Evolutionary conservation across 1,140 invertebrate genomes (phyloP).

Genomic region (Drosophila sturtevanti): DNA sequence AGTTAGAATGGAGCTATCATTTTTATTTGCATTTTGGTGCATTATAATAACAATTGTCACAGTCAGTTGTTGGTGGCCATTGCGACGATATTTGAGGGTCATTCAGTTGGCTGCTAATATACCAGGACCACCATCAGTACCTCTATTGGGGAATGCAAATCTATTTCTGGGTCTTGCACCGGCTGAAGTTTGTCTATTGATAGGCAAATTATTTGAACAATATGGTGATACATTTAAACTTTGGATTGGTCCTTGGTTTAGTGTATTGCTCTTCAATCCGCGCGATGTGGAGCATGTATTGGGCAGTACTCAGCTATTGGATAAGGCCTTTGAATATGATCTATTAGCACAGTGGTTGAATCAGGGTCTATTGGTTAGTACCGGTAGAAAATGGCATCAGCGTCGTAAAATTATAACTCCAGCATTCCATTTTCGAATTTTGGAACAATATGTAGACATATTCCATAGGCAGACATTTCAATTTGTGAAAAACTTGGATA

Average conservation of each 20-base stretch:
- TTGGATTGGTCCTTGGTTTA: constrained; percentile 60
- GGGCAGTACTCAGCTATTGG: constrained; percentile 50
- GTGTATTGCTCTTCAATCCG: constrained; percentile 60
- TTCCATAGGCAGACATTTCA: constrained; percentile 88
- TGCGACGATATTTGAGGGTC: constrained; percentile 16
- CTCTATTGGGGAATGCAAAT: constrained; percentile 60
- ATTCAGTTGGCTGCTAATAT: constrained; percentile 27
- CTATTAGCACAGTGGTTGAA: constrained; percentile 89
- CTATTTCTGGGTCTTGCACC: constrained; percentile 54
- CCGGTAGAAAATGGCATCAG: constrained; percentile 88
- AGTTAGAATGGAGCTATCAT: background rate
- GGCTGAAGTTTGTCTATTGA: constrained; percentile 28
- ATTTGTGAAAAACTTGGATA: constrained; percentile 84
- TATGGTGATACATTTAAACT: constrained; percentile 57
- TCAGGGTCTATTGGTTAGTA: constrained; percentile 87
- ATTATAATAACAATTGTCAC: constrained; percentile 18
- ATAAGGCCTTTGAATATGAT: constrained; percentile 84
- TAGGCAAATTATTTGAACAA: constrained; percentile 37
- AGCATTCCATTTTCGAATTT: constrained; percentile 93
- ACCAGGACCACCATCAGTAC: constrained; percentile 42
- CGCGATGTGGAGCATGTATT: constrained; percentile 62
- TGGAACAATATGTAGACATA: constrained; percentile 88
- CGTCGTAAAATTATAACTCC: constrained; percentile 92
- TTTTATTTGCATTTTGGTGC: constrained; percentile 18
- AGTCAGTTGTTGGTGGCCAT: constrained; percentile 34